These are phyloP conservation scores for Phainopepla nitens DNA, from an alignment of 2,113 vertebrate species.

Conservation along the genomic window DNA sequence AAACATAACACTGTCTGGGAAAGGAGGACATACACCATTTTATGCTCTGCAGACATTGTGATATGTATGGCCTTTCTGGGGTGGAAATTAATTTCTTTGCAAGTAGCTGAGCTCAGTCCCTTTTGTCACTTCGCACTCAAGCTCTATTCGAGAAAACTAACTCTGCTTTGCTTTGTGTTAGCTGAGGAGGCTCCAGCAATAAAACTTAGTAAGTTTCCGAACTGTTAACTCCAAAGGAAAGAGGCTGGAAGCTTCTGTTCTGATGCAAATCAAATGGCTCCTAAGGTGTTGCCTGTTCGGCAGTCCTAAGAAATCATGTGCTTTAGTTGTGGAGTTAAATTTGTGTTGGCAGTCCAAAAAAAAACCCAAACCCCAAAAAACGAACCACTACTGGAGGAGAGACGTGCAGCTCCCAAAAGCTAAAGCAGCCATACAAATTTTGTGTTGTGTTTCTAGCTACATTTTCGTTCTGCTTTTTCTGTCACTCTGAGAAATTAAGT, in stretches of 20 bases:
- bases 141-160: neutral
- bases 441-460: neutral
- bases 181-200: neutral
- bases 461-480: neutral
- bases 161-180: neutral
- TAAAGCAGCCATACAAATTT: neutral
- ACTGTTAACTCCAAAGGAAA: neutral
- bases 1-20: neutral
- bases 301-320: neutral
- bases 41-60: neutral
- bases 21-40: neutral
- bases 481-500: neutral
- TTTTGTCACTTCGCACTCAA: neutral
- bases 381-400: neutral
- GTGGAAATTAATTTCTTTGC: neutral
- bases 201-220: neutral
- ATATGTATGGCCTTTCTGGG: neutral
- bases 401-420: neutral
- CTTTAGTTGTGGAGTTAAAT: neutral
- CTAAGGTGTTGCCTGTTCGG: neutral
- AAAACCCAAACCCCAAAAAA: fast-evolving
- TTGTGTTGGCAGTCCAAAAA: neutral
- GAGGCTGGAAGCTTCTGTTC: neutral
- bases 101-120: neutral
- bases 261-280: neutral